These are phyloP conservation scores for Liposcelis brunnea DNA, from an alignment of 2,888 invertebrate genomes.

Conservation along the genomic window DNA sequence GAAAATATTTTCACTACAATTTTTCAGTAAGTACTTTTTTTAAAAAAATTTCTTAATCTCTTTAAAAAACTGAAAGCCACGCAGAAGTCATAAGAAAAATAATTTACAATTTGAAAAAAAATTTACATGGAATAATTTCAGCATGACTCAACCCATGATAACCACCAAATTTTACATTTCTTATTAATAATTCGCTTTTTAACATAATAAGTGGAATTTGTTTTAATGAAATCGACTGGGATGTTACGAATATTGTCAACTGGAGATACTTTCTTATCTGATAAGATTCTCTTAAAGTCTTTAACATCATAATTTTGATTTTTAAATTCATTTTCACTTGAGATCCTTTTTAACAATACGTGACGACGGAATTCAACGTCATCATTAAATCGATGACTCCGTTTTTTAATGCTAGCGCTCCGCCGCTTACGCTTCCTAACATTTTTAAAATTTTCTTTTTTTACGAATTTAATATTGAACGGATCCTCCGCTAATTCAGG, in stretches of 20 bases:
- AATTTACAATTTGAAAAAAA: not conserved
- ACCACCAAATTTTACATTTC: constrained; percentile 9
- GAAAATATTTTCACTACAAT: too few species aligned
- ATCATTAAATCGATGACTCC: too few species aligned
- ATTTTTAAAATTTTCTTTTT: constrained; percentile 36
- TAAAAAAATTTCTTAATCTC: too few species aligned
- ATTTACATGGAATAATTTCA: constrained; percentile 1
- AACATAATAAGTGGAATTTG: constrained; percentile 1
- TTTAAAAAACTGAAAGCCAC: too few species aligned
- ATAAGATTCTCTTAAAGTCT: not conserved
- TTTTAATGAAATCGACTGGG: constrained; percentile 5
- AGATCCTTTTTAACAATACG: too few species aligned
- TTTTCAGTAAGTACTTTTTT: too few species aligned
- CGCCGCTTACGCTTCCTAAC: constrained; percentile 37
- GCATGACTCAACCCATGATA: constrained; percentile 8
- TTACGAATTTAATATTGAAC: constrained; percentile 78
- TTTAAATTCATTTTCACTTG: too few species aligned
- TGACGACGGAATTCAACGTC: too few species aligned
- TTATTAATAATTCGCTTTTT: not conserved
- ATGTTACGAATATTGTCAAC: constrained; percentile 4
- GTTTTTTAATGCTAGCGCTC: constrained; percentile 34
- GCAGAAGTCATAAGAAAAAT: not conserved
- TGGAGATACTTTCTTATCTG: not conserved
- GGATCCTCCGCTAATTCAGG: constrained; percentile 93
- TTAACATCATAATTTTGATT: too few species aligned